Evolutionary conservation across 2,113 vertebrate species (phyloP).

Genomic region (Podarcis muralis): DNA sequence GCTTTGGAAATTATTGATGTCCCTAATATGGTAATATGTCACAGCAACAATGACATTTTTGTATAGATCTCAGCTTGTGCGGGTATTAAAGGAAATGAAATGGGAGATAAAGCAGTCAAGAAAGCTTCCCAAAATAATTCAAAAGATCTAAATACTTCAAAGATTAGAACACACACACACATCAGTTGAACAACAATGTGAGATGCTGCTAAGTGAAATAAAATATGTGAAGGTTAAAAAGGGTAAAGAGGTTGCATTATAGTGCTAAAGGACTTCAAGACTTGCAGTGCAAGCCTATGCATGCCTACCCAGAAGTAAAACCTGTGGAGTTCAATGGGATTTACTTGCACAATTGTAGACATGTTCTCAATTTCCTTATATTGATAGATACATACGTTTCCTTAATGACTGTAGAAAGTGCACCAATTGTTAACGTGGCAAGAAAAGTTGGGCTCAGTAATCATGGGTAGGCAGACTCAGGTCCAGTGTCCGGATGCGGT

Average conservation of each 20-base stretch:
- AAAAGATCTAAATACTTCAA: conserved; percentile 62
- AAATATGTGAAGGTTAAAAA: conserved; percentile 66
- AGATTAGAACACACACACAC: conserved; percentile 51
- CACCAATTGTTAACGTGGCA: not conserved
- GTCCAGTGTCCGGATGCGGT: fast-evolving
- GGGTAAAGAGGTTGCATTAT: conserved; percentile 29
- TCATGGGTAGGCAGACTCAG: too few relatives aligned
- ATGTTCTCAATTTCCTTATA: not conserved
- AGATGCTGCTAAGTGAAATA: conserved; percentile 41
- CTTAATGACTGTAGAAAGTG: fast-evolving
- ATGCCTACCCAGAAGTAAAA: not conserved
- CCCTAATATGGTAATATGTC: conserved; percentile 75
- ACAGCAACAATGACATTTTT: conserved; percentile 75
- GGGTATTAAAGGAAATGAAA: conserved; percentile 78
- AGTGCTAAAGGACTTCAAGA: not conserved
- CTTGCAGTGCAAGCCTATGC: not conserved
- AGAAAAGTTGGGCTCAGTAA: not conserved
- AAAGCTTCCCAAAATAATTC: conserved; percentile 74
- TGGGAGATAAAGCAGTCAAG: conserved; percentile 74
- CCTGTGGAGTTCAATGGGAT: not conserved
- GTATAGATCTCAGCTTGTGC: conserved; percentile 66
- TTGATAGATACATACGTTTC: not conserved
- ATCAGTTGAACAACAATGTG: conserved; percentile 60
- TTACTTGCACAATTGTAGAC: not conserved
- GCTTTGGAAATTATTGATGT: conserved; percentile 79